Evolutionary conservation across 2,797 vertebrate genomes (phyloP).

Genomic region (Oreortyx pictus): DNA sequence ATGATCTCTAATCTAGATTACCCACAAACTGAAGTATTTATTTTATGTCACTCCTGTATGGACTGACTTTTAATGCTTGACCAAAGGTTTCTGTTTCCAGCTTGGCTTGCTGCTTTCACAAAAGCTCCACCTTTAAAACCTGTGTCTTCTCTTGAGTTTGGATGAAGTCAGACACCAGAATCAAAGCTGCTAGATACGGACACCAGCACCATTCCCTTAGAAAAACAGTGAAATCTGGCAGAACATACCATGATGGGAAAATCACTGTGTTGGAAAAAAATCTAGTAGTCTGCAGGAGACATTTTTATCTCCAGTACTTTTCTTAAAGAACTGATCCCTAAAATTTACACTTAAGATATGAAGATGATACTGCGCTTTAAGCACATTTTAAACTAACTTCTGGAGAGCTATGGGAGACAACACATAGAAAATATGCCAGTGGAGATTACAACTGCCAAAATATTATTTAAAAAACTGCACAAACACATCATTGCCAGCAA

Average conservation of each 20-base stretch:
- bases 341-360: neutral
- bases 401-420: neutral
- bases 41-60: neutral
- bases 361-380: neutral
- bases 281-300: neutral
- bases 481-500: neutral
- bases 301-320: neutral
- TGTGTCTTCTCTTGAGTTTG: neutral
- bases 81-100: neutral
- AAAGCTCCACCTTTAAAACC: neutral
- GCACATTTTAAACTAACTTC: neutral
- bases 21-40: neutral
- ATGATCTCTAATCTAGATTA: neutral
- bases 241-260: neutral
- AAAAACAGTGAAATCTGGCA: neutral
- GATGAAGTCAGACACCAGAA: neutral
- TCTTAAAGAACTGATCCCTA: rapidly evolving
- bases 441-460: neutral
- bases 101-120: neutral
- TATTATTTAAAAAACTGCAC: neutral
- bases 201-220: neutral
- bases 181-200: neutral
- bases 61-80: neutral
- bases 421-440: neutral
- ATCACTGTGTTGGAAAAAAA: neutral